A percentile compares a stretch with the other conserved stretches of the same genome.
Conservation (phyloP, 1,140 invertebrate species). For the Drosophila auraria region DNA sequence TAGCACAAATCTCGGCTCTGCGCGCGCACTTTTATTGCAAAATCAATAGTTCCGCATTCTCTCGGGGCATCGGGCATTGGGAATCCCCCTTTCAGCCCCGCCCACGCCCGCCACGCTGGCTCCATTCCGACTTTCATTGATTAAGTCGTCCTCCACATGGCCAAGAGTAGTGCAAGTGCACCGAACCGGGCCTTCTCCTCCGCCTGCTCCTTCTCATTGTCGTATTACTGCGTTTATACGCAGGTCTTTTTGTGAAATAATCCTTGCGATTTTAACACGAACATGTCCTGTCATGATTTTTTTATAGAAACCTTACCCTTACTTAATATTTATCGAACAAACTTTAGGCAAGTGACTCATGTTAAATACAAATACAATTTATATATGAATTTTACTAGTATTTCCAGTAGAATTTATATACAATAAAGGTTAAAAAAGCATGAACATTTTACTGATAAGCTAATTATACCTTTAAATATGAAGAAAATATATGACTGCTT, state of each 20-base stretch:
- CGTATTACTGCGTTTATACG: constrained; percentile 9
- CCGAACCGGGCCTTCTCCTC: constrained; percentile 1
- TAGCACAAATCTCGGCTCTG: constrained; percentile 67
- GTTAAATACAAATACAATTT: constrained; percentile 2
- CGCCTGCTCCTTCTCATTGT: no score
- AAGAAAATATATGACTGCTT: neutral
- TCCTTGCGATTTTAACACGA: constrained; percentile 1
- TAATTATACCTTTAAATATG: no score
- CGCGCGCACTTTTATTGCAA: constrained; percentile 78
- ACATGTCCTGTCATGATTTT: neutral
- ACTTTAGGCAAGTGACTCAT: constrained; percentile 5
- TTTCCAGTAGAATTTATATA: neutral
- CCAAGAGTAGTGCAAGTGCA: constrained; percentile 50
- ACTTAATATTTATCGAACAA: constrained; percentile 11
- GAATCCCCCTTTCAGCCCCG: constrained; percentile 7
- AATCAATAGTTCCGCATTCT: constrained; percentile 78
- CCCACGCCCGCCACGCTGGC: constrained; percentile 19
- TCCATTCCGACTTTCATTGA: constrained; percentile 38
- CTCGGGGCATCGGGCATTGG: constrained; percentile 19
- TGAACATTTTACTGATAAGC: neutral
- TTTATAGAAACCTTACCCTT: neutral
- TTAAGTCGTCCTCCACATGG: constrained; percentile 53
- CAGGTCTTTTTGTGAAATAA: constrained; percentile 1
- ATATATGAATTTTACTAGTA: neutral
- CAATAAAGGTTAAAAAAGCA: neutral